Percentiles rank a stretch among this genome's conserved stretches.
phyloP scores from a whole-genome alignment of 30 jellyfish, hydroid and myxozoan genomes.

The Rhopilema esculentum region DNA sequence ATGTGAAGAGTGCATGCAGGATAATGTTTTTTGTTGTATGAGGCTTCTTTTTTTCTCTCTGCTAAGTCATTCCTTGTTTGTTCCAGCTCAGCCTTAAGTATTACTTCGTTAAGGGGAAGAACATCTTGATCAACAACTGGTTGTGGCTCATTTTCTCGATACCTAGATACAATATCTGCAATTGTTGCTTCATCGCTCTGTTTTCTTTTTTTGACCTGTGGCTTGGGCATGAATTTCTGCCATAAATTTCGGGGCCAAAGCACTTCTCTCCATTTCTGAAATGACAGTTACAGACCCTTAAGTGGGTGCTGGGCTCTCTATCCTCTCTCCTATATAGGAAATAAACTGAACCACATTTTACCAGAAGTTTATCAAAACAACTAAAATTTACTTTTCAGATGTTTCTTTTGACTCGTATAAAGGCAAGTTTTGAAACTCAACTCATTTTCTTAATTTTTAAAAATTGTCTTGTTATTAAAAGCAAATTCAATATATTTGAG shows the following conservation, averaged over 20 bases:
- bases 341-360: no score
- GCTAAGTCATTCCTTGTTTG: background rate
- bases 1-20: slow-evolving; percentile 13
- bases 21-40: background rate
- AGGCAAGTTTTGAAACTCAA: no score
- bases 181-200: background rate
- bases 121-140: background rate
- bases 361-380: no score
- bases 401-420: no score
- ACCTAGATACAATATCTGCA: background rate
- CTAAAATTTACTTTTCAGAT: no score
- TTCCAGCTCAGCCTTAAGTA: slow-evolving; percentile 18
- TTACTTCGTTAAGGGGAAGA: background rate
- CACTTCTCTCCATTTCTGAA: slow-evolving; percentile 30
- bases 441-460: no score
- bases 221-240: background rate
- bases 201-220: background rate
- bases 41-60: background rate
- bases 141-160: background rate
- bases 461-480: no score
- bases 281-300: slow-evolving; percentile 27
- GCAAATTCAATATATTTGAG: no score
- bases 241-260: slow-evolving; percentile 11
- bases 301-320: no score
- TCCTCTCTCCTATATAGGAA: slow-evolving; percentile 17